Conservation (phyloP, 2,797 vertebrate genomes). For the Coregonus ussuriensis region DNA sequence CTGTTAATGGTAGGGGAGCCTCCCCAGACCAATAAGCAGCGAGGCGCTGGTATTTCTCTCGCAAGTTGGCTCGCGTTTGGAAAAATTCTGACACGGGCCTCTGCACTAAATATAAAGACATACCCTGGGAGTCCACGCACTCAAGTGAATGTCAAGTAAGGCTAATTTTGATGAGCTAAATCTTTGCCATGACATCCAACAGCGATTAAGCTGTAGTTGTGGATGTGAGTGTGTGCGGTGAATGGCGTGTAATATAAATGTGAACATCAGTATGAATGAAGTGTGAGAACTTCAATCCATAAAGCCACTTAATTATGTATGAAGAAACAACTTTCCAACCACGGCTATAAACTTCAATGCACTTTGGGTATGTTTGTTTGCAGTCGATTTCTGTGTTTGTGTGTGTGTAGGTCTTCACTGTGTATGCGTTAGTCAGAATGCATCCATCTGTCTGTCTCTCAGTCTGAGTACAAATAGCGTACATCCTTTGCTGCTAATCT, state of each 20-base stretch:
- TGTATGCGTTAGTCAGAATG: conserved; percentile 22
- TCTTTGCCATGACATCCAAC: background rate
- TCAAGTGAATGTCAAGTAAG: background rate
- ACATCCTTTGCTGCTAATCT: background rate
- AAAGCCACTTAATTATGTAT: conserved; percentile 6
- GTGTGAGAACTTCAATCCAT: background rate
- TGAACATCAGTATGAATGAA: conserved; percentile 2
- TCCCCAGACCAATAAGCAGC: conserved; percentile 44
- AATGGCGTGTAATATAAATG: background rate
- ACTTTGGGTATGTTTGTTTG: background rate
- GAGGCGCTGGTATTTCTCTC: conserved; percentile 37
- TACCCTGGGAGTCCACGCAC: conserved; percentile 9
- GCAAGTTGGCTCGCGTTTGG: conserved; percentile 49
- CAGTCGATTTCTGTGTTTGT: conserved; percentile 28
- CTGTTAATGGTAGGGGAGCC: conserved; percentile 53
- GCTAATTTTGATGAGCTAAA: background rate
- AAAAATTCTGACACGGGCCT: conserved; percentile 29
- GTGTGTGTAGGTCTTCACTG: background rate
- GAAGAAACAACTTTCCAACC: conserved; percentile 22
- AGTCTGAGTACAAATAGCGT: background rate
- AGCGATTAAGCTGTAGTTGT: background rate
- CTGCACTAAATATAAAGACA: conserved; percentile 6
- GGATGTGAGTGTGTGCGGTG: background rate
- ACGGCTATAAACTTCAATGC: background rate
- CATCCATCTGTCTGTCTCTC: conserved; percentile 23